A percentile compares a stretch with the other conserved stretches of the same genome.
phyloP scores from a whole-genome alignment of 92 coral and sea anemone species.

The Palythoa grandis region DNA sequence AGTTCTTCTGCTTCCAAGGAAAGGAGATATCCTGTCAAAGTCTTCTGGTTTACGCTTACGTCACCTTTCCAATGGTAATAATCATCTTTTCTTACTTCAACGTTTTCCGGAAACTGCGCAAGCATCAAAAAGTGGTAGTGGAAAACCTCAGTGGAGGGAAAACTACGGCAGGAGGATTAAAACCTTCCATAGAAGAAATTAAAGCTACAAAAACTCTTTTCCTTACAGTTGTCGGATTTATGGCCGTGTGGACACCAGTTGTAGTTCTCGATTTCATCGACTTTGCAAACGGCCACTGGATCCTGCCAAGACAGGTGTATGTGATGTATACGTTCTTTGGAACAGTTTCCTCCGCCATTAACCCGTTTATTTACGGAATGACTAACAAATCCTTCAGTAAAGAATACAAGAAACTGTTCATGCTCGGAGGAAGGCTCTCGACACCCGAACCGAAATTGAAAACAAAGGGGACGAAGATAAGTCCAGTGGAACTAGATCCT shows the following conservation, averaged over 20 bases:
- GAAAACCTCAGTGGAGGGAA: background rate
- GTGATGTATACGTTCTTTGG: conserved; percentile 59
- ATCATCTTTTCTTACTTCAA: conserved; percentile 52
- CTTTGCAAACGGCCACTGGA: conserved; percentile 47
- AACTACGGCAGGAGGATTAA: background rate
- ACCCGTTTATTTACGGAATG: conserved; percentile 56
- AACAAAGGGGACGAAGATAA: background rate
- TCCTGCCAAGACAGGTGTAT: conserved; percentile 65
- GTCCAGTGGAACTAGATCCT: background rate
- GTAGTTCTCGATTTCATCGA: conserved; percentile 57
- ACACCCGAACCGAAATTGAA: background rate
- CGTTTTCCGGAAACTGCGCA: conserved; percentile 50
- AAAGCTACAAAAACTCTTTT: conserved; percentile 58
- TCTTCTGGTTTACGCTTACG: conserved; percentile 49
- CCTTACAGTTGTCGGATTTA: conserved; percentile 58
- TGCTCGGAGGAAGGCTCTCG: background rate
- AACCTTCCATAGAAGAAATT: conserved; percentile 43
- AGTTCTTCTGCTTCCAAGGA: conserved; percentile 58
- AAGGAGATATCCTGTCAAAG: conserved; percentile 45
- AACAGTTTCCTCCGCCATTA: conserved; percentile 42
- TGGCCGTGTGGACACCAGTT: conserved; percentile 58
- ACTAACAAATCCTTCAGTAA: conserved; percentile 50
- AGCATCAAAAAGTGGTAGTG: conserved; percentile 42
- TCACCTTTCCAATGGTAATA: conserved; percentile 53
- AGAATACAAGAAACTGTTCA: conserved; percentile 47